Evolutionary conservation across 2,797 vertebrate genomes (phyloP).

Genomic region (Pangasius mekongensis): DNA sequence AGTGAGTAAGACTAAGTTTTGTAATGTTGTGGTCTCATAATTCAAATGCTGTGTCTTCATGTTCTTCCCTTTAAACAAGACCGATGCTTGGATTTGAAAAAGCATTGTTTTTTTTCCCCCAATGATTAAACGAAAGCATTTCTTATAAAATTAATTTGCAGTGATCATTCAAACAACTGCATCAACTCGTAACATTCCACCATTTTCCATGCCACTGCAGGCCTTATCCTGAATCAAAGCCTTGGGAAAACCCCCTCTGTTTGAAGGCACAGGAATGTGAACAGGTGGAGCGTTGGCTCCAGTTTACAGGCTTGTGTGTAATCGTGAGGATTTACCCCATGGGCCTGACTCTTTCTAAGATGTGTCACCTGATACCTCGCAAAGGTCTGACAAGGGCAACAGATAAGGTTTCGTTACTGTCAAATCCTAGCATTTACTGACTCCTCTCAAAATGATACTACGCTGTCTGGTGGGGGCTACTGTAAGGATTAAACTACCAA

Average conservation of each 20-base stretch:
- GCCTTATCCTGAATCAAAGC: conserved; percentile 12
- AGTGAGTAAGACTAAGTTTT: not conserved
- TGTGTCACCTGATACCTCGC: conserved; percentile 61
- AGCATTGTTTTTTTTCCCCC: not conserved
- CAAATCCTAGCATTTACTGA: not conserved
- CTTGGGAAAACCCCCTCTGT: conserved; percentile 46
- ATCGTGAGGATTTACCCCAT: conserved; percentile 65
- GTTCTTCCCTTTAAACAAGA: not conserved
- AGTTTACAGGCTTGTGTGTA: conserved; percentile 65
- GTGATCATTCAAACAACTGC: not conserved
- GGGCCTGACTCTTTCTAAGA: conserved; percentile 49
- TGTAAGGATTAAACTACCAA: not conserved
- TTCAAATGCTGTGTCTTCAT: not conserved
- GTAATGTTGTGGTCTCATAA: not conserved
- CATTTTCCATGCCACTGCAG: conserved; percentile 33
- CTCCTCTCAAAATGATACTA: not conserved
- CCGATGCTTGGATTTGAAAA: not conserved
- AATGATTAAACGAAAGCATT: not conserved
- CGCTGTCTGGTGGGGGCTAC: not conserved
- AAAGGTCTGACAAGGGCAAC: conserved; percentile 29
- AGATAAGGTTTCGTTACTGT: conserved; percentile 32
- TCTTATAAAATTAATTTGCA: not conserved
- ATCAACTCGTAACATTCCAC: conserved; percentile 25
- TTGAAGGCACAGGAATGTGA: conserved; percentile 64
- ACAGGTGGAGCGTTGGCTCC: conserved; percentile 71